Conservation (phyloP, 64 coral and sea anemone species). For the Acropora tenuis region DNA sequence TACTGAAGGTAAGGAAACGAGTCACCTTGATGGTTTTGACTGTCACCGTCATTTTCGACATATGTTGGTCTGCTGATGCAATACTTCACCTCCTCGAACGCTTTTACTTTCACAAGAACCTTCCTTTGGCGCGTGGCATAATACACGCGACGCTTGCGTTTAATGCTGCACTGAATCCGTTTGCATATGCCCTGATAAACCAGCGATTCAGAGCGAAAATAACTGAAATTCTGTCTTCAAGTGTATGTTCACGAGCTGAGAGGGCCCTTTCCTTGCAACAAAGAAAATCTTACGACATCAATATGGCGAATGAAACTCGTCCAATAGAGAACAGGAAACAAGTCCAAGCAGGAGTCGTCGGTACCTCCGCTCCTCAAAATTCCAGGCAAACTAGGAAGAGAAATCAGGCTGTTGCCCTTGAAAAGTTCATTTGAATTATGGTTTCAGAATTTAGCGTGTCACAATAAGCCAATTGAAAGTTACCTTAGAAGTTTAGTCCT, state of each 20-base stretch:
- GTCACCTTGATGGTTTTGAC: slow-evolving; percentile 50
- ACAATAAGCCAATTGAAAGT: too few species aligned
- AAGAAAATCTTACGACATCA: too few species aligned
- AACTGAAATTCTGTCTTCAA: neutral
- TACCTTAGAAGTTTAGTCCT: too few species aligned
- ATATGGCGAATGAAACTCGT: too few species aligned
- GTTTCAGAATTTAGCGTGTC: too few species aligned
- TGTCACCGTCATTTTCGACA: slow-evolving; percentile 28
- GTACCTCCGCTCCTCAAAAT: too few species aligned
- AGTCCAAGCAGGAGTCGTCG: too few species aligned
- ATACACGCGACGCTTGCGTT: slow-evolving; percentile 27
- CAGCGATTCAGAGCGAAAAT: slow-evolving; percentile 24
- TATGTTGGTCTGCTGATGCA: slow-evolving; percentile 15
- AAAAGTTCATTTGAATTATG: too few species aligned
- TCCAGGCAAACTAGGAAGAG: too few species aligned
- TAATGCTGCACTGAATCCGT: slow-evolving; percentile 59
- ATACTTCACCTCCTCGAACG: slow-evolving; percentile 6
- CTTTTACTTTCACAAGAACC: neutral
- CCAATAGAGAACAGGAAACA: too few species aligned
- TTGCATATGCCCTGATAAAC: slow-evolving; percentile 48
- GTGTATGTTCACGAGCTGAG: neutral
- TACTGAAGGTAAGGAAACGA: slow-evolving; percentile 25
- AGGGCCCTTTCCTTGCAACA: too few species aligned
- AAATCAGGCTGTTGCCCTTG: too few species aligned
- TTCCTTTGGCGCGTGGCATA: neutral